A percentile compares a stretch with the other conserved stretches of the same genome.
These are phyloP conservation scores for Papilio xuthus DNA, from an alignment of 1,140 invertebrate species.

Conservation along the genomic window DNA sequence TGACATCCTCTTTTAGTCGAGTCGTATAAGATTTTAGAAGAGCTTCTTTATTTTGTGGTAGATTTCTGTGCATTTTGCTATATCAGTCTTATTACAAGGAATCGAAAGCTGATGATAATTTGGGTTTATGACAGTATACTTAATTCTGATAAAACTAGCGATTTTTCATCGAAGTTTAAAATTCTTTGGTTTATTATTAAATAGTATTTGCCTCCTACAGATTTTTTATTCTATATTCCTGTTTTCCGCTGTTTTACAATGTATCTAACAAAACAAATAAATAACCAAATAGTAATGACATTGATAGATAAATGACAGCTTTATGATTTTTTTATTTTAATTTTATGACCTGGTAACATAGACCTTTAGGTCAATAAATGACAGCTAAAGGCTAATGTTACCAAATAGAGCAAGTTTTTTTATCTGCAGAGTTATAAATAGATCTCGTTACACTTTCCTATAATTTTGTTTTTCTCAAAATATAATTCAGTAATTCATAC, in stretches of 20 bases:
- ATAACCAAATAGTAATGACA: not conserved
- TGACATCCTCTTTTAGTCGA: constrained; percentile 96
- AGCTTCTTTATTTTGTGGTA: constrained; percentile 96
- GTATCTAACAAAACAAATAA: not conserved
- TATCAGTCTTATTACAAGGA: not conserved
- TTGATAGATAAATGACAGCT: not conserved
- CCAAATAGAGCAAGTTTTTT: no score
- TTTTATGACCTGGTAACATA: no score
- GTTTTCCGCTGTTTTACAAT: not conserved
- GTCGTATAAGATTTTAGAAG: constrained; percentile 96
- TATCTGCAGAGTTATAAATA: no score
- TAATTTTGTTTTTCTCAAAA: no score
- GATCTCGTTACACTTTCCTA: no score
- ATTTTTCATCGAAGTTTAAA: not conserved
- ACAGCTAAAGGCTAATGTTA: no score
- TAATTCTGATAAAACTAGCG: not conserved
- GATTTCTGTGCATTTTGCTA: constrained; percentile 80
- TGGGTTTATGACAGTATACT: not conserved
- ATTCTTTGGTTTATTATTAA: constrained; percentile 27
- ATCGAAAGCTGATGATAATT: not conserved
- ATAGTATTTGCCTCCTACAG: constrained; percentile 4
- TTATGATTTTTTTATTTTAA: no score
- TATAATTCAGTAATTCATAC: no score
- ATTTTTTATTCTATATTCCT: not conserved
- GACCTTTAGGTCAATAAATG: no score